Evolutionary conservation across 64 coral and sea anemone species (phyloP), one percentile per base, ranked within the genome.

Genomic region (Porites lutea): DNA sequence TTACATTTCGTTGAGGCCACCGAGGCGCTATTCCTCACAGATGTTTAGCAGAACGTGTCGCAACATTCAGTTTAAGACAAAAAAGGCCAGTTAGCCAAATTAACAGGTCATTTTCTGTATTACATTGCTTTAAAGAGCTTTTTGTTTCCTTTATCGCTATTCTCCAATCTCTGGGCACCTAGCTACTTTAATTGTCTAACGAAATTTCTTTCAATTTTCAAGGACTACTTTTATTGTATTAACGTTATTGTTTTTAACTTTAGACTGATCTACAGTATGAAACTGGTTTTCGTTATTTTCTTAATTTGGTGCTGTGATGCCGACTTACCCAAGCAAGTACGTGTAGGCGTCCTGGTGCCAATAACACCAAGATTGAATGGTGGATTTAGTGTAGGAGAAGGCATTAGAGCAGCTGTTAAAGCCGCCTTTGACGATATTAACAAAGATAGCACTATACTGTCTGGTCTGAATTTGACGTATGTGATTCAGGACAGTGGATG

Each of bases 401-500:
- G 75, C n/a, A 78, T 78, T 19, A 78, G 75, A 55, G 47, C 75
- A 22, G 75, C 49, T 4, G 23, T 78, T 22, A 78, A 78, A 78
- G 52, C 52, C 16, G 75, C 75, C 52, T 78, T 78, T 78, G 75
- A 57, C 57, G 75, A 78, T 55, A 23, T 78, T 12, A 78, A 78
- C 75, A 78, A 27, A 3, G 75, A 78, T 78, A 5, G 9, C 6
- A 78, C 54, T 20, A 52, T 78, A 55, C 50, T 78, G 54, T 11
- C 52, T 78, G 75, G 18, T 55, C 3, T 78, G 9, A 78, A 78
- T 78, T 78, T 78, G 75, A 78, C 75, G 16, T 78, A 78, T 10
- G 57, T 47, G 49, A 55, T 78, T 15, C 75, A 78, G 2, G 52
- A 78, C 75, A 78, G 75, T 47, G 75, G 50, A 65, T 91, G 89